Base-by-base conservation (phyloP, 2,113 vertebrate genomes). In the Lampris megalopsis region DNA sequence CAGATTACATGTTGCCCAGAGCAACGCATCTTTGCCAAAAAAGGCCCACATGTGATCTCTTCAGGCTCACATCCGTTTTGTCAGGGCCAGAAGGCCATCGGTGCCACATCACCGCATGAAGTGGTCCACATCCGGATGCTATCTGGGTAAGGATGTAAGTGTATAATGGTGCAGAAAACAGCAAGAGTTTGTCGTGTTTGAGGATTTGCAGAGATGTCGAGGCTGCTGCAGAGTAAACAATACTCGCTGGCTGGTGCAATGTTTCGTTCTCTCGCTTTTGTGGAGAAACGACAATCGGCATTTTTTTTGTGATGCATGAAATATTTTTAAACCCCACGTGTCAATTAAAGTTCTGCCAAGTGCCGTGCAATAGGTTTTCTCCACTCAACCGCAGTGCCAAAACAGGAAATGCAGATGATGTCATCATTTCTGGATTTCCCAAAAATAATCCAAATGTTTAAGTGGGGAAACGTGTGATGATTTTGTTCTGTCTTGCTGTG, bases 401-500 rank as follows among this genome's bases (percentile, higher is more conserved):
- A 62, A 66, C 66, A 5, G 5, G 4, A 63, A 73, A 68, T 68
- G 7, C 64, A 40, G 8, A 2, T 72, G 68, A 73, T 62, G 35
- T 61, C 56, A 81, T 63, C 74, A 45, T 65, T 76, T 42, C 56
- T 59, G 58, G 9, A 42, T 82, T 74, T 88, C 75, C 77, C 72
- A 54, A 56, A 56, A 47, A 35, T 71, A 82, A 79, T 86, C 48
- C 36, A 58, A 24, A 24, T 85, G 80, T 90, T 82, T 71, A 24
- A 84, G 72, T 63, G 62, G 67, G 75, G 49, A 80, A 45, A 60
- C 76, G 72, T 87, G 41, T 75, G 53, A 76, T 53, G 68, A 63
- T 73, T 42, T 83, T 24, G 24, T 80, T 86, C 75, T 86, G 75
- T 81, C 61, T 86, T 91, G 89, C 89, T 81, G 90, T 92, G 90